These are phyloP conservation scores for Xanthorhoe designata DNA, from an alignment of 2,888 invertebrate genomes.

Conservation along the genomic window DNA sequence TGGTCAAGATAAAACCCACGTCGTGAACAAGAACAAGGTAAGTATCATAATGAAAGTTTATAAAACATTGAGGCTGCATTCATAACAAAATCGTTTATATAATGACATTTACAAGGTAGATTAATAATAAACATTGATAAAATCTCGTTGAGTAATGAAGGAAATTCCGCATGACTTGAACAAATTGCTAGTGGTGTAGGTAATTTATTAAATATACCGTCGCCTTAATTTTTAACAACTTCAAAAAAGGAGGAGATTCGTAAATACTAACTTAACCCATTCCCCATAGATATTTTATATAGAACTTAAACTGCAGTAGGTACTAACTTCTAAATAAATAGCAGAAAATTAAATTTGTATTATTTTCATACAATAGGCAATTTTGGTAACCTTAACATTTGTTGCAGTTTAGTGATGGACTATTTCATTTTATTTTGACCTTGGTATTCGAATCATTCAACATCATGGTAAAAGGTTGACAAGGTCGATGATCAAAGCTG, in stretches of 20 bases:
- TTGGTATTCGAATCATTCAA: slow-evolving; percentile 11
- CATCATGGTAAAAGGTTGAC: background rate
- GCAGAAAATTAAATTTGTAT: background rate
- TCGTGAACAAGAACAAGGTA: slow-evolving; percentile 42
- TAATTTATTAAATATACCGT: no score
- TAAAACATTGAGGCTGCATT: slow-evolving; percentile 30
- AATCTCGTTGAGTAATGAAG: slow-evolving; percentile 38
- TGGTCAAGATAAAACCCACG: slow-evolving; percentile 49
- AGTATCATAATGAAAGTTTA: slow-evolving; percentile 44
- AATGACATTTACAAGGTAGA: slow-evolving; percentile 43
- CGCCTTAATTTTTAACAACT: no score
- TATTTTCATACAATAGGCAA: slow-evolving; percentile 15
- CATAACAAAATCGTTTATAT: slow-evolving; percentile 31
- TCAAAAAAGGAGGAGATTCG: no score
- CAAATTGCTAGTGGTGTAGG: background rate
- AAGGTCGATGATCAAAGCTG: slow-evolving; percentile 1
- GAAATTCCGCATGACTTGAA: slow-evolving; percentile 25
- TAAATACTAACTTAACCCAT: no score
- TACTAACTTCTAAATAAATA: background rate
- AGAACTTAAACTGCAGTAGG: no score
- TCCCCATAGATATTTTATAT: no score
- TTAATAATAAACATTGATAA: slow-evolving; percentile 47
- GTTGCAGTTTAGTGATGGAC: slow-evolving; percentile 22
- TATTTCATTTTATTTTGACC: slow-evolving; percentile 22
- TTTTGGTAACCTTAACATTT: slow-evolving; percentile 30